Base-by-base conservation (phyloP, 64 coral and sea anemone species). In the Dendronephthya gigantea region DNA sequence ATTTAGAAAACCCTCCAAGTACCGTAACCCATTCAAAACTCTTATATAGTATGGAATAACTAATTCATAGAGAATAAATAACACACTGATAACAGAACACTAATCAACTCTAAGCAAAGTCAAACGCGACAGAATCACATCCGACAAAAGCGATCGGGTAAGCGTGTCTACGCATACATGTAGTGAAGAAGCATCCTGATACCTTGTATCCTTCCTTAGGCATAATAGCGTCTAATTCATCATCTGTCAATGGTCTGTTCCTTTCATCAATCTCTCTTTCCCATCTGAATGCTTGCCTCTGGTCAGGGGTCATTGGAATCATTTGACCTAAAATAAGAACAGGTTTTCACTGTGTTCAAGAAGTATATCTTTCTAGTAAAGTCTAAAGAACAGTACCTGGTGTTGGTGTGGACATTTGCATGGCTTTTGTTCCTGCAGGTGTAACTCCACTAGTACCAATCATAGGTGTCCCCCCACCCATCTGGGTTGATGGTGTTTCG, bases 191-290 rank as follows among this genome's bases (percentile, higher is more conserved):
- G 12, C 9, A 83, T 10, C 8, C 31, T 47, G 19, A 43, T 51
- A 98, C 95, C 92, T 98, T 98, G 59, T 98, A 98, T 19, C 95
- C 95, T 76, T 98, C 95, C 81, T 98, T 98, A 30, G 95, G 95
- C 49, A 98, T 91, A 35, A 98, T 62, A 16, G 91, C 40, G 83
- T 98, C 92, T 32, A 98, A 87, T 52, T 98, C 95, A 72, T 98
- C 90, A 40, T 98, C 95, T 65, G 91, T 89, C 40, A 98, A 82
- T 36, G 90, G 90, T 88, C 95, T 89, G 72, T 98, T 98, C 83
- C 95, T 89, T 92, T 93, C 95, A 88, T 93, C 95, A 79, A 98
- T 93, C 50, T 98, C 95, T 87, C 92, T 90, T 79, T 98, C 95
- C 95, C 95, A 98, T 41, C 95, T 90, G 83, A 93, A 98, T n/a